These are phyloP conservation scores for Strix aluco DNA, from an alignment of 2,113 vertebrate genomes.

Conservation along the genomic window DNA sequence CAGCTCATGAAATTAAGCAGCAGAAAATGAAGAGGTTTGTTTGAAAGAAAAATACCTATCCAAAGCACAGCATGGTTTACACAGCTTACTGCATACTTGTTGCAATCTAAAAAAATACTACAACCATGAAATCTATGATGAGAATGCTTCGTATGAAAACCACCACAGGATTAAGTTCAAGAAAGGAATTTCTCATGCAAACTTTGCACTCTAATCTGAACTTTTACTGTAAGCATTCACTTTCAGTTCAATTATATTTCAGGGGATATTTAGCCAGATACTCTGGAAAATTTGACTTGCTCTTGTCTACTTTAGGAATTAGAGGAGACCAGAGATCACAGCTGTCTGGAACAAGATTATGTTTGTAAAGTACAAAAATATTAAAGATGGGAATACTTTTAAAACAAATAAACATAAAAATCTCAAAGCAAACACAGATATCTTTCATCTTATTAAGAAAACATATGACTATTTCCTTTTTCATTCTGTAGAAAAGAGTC, in stretches of 20 bases:
- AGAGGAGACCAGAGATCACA: slow-evolving; percentile 63
- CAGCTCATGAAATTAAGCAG: not conserved
- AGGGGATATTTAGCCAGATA: slow-evolving; percentile 57
- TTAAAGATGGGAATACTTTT: slow-evolving; percentile 74
- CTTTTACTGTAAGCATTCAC: slow-evolving; percentile 56
- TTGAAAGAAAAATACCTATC: not conserved
- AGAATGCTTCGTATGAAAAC: slow-evolving; percentile 52
- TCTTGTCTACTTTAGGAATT: slow-evolving; percentile 64
- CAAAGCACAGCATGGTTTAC: not conserved
- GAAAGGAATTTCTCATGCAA: slow-evolving; percentile 67
- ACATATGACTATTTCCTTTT: slow-evolving; percentile 66
- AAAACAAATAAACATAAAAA: slow-evolving; percentile 71
- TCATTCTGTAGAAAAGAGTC: slow-evolving; percentile 17
- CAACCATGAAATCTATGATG: slow-evolving; percentile 44
- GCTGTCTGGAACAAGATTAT: slow-evolving; percentile 68
- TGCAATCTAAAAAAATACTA: slow-evolving; percentile 43
- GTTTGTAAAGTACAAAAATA: slow-evolving; percentile 71
- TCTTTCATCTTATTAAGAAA: slow-evolving; percentile 74
- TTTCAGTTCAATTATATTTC: slow-evolving; percentile 55
- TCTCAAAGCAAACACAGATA: slow-evolving; percentile 72
- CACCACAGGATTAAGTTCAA: slow-evolving; percentile 57
- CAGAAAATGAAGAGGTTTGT: not conserved
- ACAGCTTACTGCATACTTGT: slow-evolving; percentile 16
- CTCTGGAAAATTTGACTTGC: slow-evolving; percentile 54
- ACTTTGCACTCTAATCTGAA: slow-evolving; percentile 61